Evolutionary conservation across 2,888 invertebrate species (phyloP), one percentile per base, ranked within the genome.

Genomic region (Caenorhabditis afra): DNA sequence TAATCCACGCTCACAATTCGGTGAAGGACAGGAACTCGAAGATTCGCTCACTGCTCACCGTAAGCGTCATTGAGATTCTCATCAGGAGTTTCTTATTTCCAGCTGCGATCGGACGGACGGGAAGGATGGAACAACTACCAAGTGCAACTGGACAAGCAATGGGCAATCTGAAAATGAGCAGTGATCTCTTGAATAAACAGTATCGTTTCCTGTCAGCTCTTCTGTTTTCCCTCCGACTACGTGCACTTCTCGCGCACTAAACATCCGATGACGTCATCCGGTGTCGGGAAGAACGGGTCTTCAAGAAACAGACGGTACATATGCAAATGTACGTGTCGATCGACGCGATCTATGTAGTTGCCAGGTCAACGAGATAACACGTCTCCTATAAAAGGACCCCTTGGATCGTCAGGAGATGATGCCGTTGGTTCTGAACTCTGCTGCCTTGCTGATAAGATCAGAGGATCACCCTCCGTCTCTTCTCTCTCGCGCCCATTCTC

Each of bases 321-420:
- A 75, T 75, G 75, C 75, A 75, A 75, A 75, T 75, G 67, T 75
- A 75, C 75, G 75, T 75, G 75, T 57, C 41, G 41, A 55, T 71
- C 45, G 45, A 62, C 45, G 62, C 55, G 53, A 71, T 62, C 62
- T 35, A n/a, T n/a, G n/a, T n/a, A 47, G 53, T 61, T 53, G 44
- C 22, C 61, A 45, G 70, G 70, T 70, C 70, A 70, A 45, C 55
- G 22, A 70, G 70, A 70, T 61, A 70, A 70, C 45, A n/a, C 8
- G 1, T 11, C 7, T 29, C n/a, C 35, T 57, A 47, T 66, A 53
- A 55, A 55, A 44, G 65, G 23, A 22, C 20, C 14, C 29, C n/a
- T n/a, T n/a, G n/a, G n/a, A n/a, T n/a, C 37, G 16, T 11, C 18
- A 12, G 23, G 47, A 35, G 47, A 18, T 18, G 29, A 16, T 7